A percentile compares a stretch with the other conserved stretches of the same genome.
Evolutionary conservation across 2,113 vertebrate genomes (phyloP).

Genomic region (Maccullochella peelii): DNA sequence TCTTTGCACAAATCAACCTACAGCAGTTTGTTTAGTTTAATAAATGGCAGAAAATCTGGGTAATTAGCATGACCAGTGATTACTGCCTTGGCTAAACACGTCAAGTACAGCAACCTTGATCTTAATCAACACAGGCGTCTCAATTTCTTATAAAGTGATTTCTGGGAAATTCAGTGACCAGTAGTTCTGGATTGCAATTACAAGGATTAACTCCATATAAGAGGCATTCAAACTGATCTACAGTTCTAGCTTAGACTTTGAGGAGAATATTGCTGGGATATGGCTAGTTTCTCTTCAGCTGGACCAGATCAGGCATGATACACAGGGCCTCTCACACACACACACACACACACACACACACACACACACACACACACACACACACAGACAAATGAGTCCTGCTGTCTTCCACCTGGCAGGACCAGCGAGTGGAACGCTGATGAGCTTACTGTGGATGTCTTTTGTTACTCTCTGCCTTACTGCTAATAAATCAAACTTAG

Average conservation of each 20-base stretch:
- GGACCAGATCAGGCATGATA: not conserved
- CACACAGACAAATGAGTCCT: constrained; percentile 8
- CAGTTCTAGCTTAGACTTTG: not conserved
- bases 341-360: not conserved
- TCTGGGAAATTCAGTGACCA: not conserved
- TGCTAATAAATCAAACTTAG: constrained; percentile 47
- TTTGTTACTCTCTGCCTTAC: constrained; percentile 4
- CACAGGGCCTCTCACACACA: not conserved
- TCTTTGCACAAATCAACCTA: not conserved
- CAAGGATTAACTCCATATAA: not conserved
- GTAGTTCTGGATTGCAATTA: no score
- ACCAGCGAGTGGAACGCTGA: constrained; percentile 8
- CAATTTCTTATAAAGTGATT: no score
- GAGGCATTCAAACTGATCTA: not conserved
- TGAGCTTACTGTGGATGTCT: constrained; percentile 26
- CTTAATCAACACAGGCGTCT: not conserved
- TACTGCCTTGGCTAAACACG: not conserved
- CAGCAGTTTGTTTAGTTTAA: not conserved
- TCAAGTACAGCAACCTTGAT: not conserved
- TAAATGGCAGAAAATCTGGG: not conserved
- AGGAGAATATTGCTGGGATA: not conserved
- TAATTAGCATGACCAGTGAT: not conserved
- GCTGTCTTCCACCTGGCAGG: constrained; percentile 37
- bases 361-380: not conserved
- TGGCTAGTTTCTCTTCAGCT: not conserved